Evolutionary conservation across 2,888 invertebrate genomes (phyloP), one percentile per base, ranked within the genome.

Genomic region (Camponotus fellah): DNA sequence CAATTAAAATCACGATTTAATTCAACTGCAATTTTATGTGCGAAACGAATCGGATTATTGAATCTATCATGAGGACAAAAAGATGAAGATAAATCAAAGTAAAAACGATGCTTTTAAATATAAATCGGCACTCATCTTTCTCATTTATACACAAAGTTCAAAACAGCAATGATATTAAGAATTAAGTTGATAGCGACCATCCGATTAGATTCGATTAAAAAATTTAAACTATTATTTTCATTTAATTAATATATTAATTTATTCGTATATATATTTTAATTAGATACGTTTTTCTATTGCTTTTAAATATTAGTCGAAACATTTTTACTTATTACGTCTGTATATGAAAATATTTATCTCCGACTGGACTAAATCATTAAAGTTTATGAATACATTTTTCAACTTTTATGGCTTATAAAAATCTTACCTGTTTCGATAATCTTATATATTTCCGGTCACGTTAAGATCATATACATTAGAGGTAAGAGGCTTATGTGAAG

Each of bases 71-170:
- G 17, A 66, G n/a, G 10, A 17, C 32, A 64, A 60, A 12, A 56
- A 32, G 40, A 89, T 89, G 89, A 89, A 85, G 88, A 88, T 89
- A 75, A 82, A 85, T 62, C 76, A 82, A 69, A 76, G 75, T 76
- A 81, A 72, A 77, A 37, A 40, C 14, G 10, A 8, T 9, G 21
- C 49, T 37, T 9, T 65, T 26, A 82, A 69, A 80, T 86, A 89
- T 84, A 69, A 89, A 87, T 89, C 49, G 8, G 17, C 21, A 10
- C n/a, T 8, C 10, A n/a, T 37, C 34, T 71, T 46, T 37, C 2
- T 53, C 34, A 49, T 40, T 26, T 71, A 17, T 58, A 40, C 68
- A 26, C 34, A 14, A 43, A 66, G 6, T 37, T 34, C 14, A 56
- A 65, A 4, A 9, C 56, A 8, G 14, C 34, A 17, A 40, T 26